Evolutionary conservation across 2,113 vertebrate species (phyloP), one percentile per base, ranked within the genome.

Genomic region (Neoarius graeffei): DNA sequence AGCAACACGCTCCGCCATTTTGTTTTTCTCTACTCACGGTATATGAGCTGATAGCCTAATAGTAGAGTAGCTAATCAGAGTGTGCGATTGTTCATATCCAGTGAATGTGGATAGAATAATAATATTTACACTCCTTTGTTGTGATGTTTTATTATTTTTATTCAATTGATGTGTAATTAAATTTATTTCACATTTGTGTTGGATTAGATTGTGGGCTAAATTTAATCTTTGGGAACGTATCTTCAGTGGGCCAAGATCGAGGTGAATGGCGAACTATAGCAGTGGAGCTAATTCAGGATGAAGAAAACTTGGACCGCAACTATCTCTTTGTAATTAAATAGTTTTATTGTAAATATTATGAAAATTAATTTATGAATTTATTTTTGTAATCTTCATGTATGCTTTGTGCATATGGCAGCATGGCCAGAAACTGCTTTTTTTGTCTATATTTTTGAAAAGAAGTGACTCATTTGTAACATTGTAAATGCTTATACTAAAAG

Each of bases 191-290:
- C 20, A 10, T 86, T 82, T 82, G 13, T 82, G 42, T 54, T 50
- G 35, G 1, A 87, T 14, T 87, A 96, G 95, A 48, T 19, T 95
- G 95, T 88, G 92, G 93, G 0, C 89, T 92, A 52, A 0, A 13
- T 0, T 54, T 95, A 60, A 0, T 0, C 0, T 14, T 95, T 3
- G 23, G 11, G 0, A 8, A n/a, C 10, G 0, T 95, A 27, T 74
- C 0, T 19, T 0, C 66, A 69, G 8, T 74, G 6, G 90, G 90
- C 3, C 59, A 69, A 7, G 73, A n/a, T n/a, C 79, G 92, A 0
- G 94, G 94, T 83, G 94, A 96, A 25, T 96, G 95, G 95, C 0
- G 73, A 71, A 94, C 94, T 0, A 3, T 48, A 0, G 0, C 0
- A 0, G 92, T 89, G 66, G 0, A 0, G 0, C 42, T 91, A 0